These are phyloP conservation scores for Yoshiicerus persimilis DNA, from an alignment of 1,140 invertebrate species.

Conservation along the genomic window DNA sequence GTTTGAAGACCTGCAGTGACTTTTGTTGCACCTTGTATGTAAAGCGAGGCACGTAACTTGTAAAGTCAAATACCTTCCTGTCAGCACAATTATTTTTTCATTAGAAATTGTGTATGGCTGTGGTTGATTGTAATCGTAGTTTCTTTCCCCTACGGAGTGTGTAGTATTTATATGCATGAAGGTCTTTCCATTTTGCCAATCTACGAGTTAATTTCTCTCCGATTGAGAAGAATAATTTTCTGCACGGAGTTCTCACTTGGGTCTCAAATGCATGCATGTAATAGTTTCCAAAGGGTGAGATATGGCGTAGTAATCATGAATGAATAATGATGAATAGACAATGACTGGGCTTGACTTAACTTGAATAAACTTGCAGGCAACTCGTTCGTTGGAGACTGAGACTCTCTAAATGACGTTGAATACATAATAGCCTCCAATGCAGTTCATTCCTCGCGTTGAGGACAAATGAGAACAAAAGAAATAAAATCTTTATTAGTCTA, in stretches of 20 bases:
- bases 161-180: constrained; percentile 4
- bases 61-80: neutral
- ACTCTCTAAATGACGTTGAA: neutral
- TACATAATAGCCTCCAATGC: neutral
- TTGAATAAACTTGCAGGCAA: neutral
- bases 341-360: constrained; percentile 5
- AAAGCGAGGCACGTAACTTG: neutral
- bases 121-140: neutral
- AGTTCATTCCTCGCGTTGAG: neutral
- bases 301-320: constrained; percentile 12
- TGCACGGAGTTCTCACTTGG: neutral
- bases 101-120: neutral
- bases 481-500: constrained; percentile 19
- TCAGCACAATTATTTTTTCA: neutral
- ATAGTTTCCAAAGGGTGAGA: constrained; percentile 16
- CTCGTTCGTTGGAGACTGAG: neutral
- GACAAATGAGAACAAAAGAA: constrained; percentile 20
- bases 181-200: neutral
- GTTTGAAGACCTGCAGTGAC: neutral
- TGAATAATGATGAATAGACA: constrained; percentile 10
- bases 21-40: neutral
- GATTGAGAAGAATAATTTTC: constrained; percentile 6
- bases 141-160: neutral
- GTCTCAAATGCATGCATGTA: neutral
- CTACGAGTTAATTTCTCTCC: constrained; percentile 3